These are phyloP conservation scores for Mormoops blainvillei DNA, from an alignment of 2,113 vertebrate genomes.

Conservation along the genomic window DNA sequence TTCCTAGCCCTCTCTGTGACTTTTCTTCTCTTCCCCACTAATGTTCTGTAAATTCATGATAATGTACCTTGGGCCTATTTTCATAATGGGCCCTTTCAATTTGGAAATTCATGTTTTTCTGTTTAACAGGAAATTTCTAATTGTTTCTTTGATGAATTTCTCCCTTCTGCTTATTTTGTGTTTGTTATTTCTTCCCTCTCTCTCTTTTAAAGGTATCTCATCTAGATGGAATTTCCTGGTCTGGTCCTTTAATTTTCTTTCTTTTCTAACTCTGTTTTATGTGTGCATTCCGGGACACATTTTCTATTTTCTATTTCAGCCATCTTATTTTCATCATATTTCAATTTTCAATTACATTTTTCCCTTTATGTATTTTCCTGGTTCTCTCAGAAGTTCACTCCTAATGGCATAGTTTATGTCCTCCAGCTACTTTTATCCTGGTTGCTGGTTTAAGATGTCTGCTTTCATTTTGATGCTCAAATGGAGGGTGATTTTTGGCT, in stretches of 20 bases:
- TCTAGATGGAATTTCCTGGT: neutral
- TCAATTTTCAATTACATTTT: neutral
- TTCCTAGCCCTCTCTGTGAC: neutral
- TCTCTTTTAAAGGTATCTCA: neutral
- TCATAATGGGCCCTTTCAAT: neutral
- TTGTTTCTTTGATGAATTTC: neutral
- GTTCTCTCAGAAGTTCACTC: neutral
- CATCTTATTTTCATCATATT: neutral
- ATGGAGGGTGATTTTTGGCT: neutral
- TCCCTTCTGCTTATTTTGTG: neutral
- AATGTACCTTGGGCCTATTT: neutral
- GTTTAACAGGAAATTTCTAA: neutral
- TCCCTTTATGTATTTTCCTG: neutral
- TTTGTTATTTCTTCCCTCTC: neutral
- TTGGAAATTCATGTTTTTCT: neutral
- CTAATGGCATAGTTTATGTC: neutral
- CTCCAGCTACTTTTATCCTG: neutral
- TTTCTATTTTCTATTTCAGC: neutral
- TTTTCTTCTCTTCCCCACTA: neutral
- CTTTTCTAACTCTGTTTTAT: neutral
- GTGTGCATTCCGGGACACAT: neutral
- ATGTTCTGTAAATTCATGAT: neutral
- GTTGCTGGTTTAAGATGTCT: neutral
- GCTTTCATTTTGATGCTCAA: neutral
- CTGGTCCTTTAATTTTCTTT: neutral